Conservation (phyloP, 2,113 vertebrate species). For the Eulemur rufifrons region DNA sequence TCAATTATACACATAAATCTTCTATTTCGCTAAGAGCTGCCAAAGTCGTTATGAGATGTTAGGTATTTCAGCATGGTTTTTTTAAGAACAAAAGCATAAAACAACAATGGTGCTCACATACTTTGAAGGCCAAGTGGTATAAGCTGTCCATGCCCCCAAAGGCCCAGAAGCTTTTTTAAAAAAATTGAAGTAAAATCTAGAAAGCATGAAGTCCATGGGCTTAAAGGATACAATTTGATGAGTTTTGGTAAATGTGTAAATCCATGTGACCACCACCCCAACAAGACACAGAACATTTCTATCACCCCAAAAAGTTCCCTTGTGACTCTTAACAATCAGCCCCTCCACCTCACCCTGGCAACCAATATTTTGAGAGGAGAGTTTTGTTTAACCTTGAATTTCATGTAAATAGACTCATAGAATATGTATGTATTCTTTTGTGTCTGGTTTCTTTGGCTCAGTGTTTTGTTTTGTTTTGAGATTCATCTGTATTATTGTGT, state of each 20-base stretch:
- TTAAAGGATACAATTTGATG: background rate
- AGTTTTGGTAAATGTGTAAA: background rate
- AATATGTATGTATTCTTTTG: background rate
- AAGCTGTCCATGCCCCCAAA: background rate
- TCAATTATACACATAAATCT: background rate
- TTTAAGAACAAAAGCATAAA: background rate
- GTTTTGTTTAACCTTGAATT: background rate
- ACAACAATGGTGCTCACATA: background rate
- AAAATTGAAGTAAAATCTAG: background rate
- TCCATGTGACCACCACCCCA: background rate
- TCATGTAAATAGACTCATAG: background rate
- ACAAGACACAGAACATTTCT: background rate
- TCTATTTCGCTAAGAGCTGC: background rate
- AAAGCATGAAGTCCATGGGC: background rate
- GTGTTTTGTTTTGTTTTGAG: background rate
- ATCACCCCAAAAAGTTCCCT: background rate
- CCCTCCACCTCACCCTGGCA: background rate
- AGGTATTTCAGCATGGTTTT: background rate
- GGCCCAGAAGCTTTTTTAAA: background rate
- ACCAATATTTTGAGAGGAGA: background rate
- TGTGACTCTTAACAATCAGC: background rate
- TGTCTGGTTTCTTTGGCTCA: background rate
- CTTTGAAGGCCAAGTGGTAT: rapidly evolving
- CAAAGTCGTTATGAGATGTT: background rate
- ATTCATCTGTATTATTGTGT: background rate